Percentiles rank a stretch among this genome's conserved stretches.
Conservation (phyloP, 2,888 invertebrate species). For the Rhingia rostrata region DNA sequence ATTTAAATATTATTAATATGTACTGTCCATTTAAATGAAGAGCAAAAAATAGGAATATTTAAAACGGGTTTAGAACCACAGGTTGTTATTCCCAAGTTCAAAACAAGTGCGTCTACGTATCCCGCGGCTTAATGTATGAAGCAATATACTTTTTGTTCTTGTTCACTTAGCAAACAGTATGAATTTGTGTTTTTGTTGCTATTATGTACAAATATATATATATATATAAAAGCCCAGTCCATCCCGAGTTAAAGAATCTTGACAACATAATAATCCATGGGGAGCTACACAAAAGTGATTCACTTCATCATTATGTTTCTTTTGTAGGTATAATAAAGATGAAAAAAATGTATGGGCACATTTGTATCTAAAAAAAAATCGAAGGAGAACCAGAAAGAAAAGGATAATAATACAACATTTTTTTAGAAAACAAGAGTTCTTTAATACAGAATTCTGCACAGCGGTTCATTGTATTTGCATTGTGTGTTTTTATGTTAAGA, state of each 20-base stretch:
- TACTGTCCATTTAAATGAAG: constrained; percentile 1
- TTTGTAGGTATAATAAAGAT: constrained; percentile 24
- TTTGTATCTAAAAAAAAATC: constrained; percentile 35
- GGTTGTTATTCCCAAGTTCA: constrained; percentile 28
- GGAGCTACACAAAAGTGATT: constrained; percentile 49
- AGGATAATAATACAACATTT: constrained; percentile 53
- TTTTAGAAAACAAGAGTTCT: constrained; percentile 39
- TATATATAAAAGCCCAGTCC: constrained; percentile 28
- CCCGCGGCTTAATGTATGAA: constrained; percentile 33
- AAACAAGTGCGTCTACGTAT: constrained; percentile 61
- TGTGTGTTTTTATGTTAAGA: constrained; percentile 50
- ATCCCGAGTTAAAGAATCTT: constrained; percentile 46
- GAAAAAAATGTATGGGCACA: constrained; percentile 24
- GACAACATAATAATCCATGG: constrained; percentile 37
- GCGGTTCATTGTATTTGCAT: constrained; percentile 26
- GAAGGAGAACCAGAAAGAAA: constrained; percentile 50
- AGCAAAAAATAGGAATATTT: constrained; percentile 19
- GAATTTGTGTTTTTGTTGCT: constrained; percentile 21
- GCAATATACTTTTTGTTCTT: constrained; percentile 22
- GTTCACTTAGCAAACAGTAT: constrained; percentile 34
- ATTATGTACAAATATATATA: constrained; percentile 18
- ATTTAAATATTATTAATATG: constrained; percentile 38
- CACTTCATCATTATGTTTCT: constrained; percentile 48
- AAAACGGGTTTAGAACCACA: constrained; percentile 17
- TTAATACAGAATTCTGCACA: constrained; percentile 10